Percentiles rank a stretch among this genome's conserved stretches.
Evolutionary conservation across 2,888 invertebrate genomes (phyloP).

Genomic region (Troilus luridus): DNA sequence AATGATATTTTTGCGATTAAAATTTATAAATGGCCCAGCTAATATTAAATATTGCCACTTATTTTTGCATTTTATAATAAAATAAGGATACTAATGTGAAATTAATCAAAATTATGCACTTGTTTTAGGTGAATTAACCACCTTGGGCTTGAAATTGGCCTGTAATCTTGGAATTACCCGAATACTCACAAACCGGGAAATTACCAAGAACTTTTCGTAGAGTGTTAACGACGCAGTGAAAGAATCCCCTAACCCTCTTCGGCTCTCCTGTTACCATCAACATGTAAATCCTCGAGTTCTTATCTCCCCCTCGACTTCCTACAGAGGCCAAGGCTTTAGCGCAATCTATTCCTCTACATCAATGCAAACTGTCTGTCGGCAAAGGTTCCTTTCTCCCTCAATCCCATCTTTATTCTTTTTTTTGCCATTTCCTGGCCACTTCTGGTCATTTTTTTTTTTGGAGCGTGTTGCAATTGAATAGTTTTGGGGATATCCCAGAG

Average conservation of each 20-base stretch:
- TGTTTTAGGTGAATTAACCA: too few species aligned
- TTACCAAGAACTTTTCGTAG: neutral
- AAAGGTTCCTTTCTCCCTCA: neutral
- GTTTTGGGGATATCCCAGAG: neutral
- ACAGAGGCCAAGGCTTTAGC: neutral
- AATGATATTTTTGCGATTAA: too few species aligned
- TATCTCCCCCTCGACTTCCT: neutral
- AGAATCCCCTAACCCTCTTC: neutral
- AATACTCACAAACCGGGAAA: neutral
- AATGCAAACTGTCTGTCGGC: slow-evolving; percentile 19
- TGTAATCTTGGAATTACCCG: too few species aligned
- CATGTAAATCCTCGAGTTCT: slow-evolving; percentile 9
- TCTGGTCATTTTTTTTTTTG: neutral
- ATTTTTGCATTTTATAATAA: too few species aligned
- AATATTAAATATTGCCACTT: too few species aligned
- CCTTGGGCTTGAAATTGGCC: too few species aligned
- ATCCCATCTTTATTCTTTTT: neutral
- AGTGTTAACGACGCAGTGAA: neutral
- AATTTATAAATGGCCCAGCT: too few species aligned
- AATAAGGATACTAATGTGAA: too few species aligned
- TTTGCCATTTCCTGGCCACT: neutral
- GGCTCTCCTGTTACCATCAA: neutral
- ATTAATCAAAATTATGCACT: too few species aligned
- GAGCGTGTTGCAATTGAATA: neutral
- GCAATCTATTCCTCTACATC: slow-evolving; percentile 29